A percentile compares a stretch with the other conserved stretches of the same genome.
These are phyloP conservation scores for Dromius quadrimaculatus DNA, from an alignment of 2,888 invertebrate genomes.

Conservation along the genomic window DNA sequence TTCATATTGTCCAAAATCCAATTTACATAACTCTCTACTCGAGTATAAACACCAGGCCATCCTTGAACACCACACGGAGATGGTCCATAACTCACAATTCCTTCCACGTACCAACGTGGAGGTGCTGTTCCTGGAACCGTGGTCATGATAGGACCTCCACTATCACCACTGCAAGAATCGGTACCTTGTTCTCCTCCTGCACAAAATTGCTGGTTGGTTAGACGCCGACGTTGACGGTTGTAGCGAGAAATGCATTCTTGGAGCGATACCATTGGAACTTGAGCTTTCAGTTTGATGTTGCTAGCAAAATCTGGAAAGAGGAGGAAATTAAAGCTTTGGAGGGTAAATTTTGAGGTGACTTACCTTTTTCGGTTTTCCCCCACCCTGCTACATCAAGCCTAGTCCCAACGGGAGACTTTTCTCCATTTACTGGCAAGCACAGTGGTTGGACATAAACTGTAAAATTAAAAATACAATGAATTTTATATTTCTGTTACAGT, in stretches of 20 bases:
- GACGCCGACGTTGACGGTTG: constrained; percentile 49
- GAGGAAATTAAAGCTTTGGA: neutral
- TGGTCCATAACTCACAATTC: constrained; percentile 76
- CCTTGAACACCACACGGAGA: constrained; percentile 60
- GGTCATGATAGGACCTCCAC: constrained; percentile 82
- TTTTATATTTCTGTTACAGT: constrained; percentile 58
- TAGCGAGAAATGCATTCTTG: neutral
- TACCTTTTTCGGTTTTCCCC: constrained; percentile 52
- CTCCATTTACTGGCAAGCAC: constrained; percentile 32
- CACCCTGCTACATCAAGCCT: constrained; percentile 28
- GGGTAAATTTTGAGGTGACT: constrained; percentile 19
- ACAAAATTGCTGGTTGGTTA: constrained; percentile 66
- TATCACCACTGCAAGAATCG: constrained; percentile 82
- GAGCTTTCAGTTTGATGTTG: constrained; percentile 57
- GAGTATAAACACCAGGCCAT: constrained; percentile 62
- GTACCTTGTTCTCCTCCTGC: constrained; percentile 64
- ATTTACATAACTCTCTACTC: constrained; percentile 66
- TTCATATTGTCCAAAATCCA: constrained; percentile 71
- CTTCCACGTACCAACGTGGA: constrained; percentile 71
- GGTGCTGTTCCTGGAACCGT: constrained; percentile 63
- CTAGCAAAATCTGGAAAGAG: constrained; percentile 8
- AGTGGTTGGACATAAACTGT: constrained; percentile 32
- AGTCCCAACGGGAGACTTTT: neutral
- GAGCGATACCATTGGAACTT: constrained; percentile 71
- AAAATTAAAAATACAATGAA: neutral